A percentile compares a stretch with the other conserved stretches of the same genome.
These are phyloP conservation scores for Pterophyllum scalare DNA, from an alignment of 2,113 vertebrate genomes.

Conservation along the genomic window DNA sequence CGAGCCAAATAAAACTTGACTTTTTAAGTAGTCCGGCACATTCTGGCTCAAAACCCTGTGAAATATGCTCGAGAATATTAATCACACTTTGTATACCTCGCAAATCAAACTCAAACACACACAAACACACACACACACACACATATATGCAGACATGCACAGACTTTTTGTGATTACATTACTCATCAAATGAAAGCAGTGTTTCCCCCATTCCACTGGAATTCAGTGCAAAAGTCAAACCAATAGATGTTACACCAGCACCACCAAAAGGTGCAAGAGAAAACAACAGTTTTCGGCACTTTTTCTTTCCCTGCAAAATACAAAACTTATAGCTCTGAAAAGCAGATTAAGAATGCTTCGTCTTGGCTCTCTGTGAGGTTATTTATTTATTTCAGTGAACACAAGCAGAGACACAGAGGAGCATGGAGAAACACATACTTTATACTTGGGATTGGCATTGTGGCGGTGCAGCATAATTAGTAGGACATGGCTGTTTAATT, in stretches of 20 bases:
- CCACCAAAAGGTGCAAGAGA: constrained; percentile 75
- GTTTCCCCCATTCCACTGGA: constrained; percentile 30
- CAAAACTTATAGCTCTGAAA: constrained; percentile 53
- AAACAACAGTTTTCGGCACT: constrained; percentile 29
- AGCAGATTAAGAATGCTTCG: constrained; percentile 66
- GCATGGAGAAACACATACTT: constrained; percentile 45
- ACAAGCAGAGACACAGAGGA: constrained; percentile 19
- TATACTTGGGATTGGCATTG: constrained; percentile 27
- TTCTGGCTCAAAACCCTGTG: constrained; percentile 42
- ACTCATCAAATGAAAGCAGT: constrained; percentile 68
- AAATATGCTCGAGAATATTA: constrained; percentile 59
- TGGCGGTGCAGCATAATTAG: constrained; percentile 65
- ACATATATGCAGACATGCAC: constrained; percentile 31
- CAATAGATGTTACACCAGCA: constrained; percentile 72
- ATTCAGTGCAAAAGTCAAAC: not conserved
- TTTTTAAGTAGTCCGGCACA: constrained; percentile 48
- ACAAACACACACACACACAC: constrained; percentile 1
- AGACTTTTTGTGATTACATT: constrained; percentile 60
- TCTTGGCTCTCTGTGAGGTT: constrained; percentile 58
- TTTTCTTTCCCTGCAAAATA: constrained; percentile 10
- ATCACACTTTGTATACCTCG: constrained; percentile 53
- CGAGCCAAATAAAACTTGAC: constrained; percentile 62
- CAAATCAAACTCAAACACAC: constrained; percentile 47
- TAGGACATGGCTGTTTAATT: constrained; percentile 72
- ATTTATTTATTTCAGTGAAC: constrained; percentile 72